Percentiles rank a stretch among this genome's conserved stretches.
phyloP scores from a whole-genome alignment of 2,888 invertebrate species.

The Linhomoeus sp. region DNA sequence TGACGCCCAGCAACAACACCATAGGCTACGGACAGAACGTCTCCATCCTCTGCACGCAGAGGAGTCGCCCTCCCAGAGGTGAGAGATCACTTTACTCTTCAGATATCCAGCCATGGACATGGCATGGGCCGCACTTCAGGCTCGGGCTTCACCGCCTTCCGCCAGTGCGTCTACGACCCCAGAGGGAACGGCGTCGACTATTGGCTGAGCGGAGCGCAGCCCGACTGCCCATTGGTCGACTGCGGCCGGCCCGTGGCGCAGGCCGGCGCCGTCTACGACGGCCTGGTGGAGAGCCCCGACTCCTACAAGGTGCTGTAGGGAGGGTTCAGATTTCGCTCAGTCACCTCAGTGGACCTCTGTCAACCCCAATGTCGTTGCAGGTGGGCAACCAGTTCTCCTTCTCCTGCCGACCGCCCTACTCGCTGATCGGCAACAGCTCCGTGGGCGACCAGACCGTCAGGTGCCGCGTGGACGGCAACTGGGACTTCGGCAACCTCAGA shows the following conservation, averaged over 20 bases:
- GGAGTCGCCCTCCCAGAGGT: conserved; percentile 16
- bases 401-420: conserved; percentile 74
- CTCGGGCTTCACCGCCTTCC: conserved; percentile 59
- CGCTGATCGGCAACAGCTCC: conserved; percentile 71
- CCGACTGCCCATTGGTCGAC: conserved; percentile 30
- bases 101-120: too few species aligned
- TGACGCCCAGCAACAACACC: conserved; percentile 15
- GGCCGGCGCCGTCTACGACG: conserved; percentile 70
- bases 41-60: conserved; percentile 19
- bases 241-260: conserved; percentile 77
- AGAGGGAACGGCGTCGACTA: conserved; percentile 24
- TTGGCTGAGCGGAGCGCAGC: conserved; percentile 23
- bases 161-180: conserved; percentile 88
- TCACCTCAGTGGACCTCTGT: too few species aligned
- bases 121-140: too few species aligned
- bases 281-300: conserved; percentile 31
- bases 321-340: too few species aligned
- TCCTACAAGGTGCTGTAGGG: conserved; percentile 11
- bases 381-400: conserved; percentile 85
- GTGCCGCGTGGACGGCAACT: conserved; percentile 73
- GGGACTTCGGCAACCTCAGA: conserved; percentile 87
- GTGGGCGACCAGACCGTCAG: conserved; percentile 74
- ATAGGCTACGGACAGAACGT: conserved; percentile 25
- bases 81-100: too few species aligned
- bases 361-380: too few species aligned